Evolutionary conservation across 2,113 vertebrate species (phyloP).

Genomic region (Scolopax mira): DNA sequence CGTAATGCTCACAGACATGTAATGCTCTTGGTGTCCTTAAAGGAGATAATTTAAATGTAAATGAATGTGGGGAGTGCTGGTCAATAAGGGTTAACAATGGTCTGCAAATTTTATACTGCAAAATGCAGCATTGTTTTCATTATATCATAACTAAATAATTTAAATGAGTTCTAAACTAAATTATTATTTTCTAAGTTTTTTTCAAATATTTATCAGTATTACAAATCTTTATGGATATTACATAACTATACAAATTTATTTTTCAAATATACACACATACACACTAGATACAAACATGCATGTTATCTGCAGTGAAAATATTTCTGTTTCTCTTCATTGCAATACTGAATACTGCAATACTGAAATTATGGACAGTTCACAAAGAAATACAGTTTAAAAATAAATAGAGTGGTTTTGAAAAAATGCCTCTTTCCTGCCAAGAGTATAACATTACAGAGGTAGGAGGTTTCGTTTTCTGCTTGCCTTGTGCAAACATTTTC

Average conservation of each 20-base stretch:
- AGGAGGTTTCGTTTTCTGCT: not conserved
- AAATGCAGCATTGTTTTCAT: not conserved
- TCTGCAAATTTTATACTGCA: not conserved
- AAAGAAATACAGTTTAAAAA: not conserved
- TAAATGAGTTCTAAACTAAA: not conserved
- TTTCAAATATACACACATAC: not conserved
- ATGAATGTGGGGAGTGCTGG: not conserved
- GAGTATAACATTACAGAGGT: not conserved
- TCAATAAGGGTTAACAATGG: not conserved
- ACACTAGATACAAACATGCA: not conserved
- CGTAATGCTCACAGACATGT: not conserved
- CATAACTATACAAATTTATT: not conserved
- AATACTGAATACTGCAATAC: not conserved
- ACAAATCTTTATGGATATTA: not conserved
- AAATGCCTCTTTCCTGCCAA: not conserved
- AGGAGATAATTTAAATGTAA: conserved; percentile 11
- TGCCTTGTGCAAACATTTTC: not conserved
- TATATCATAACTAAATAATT: not conserved
- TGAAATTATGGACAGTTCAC: not conserved
- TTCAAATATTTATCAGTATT: not conserved
- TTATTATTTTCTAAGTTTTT: not conserved
- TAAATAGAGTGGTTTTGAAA: not conserved
- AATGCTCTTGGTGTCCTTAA: not conserved
- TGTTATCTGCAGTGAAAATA: not conserved
- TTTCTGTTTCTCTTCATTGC: not conserved